Conservation (phyloP, 2,888 invertebrate genomes). For the Scelioninae gen. 1 region DNA sequence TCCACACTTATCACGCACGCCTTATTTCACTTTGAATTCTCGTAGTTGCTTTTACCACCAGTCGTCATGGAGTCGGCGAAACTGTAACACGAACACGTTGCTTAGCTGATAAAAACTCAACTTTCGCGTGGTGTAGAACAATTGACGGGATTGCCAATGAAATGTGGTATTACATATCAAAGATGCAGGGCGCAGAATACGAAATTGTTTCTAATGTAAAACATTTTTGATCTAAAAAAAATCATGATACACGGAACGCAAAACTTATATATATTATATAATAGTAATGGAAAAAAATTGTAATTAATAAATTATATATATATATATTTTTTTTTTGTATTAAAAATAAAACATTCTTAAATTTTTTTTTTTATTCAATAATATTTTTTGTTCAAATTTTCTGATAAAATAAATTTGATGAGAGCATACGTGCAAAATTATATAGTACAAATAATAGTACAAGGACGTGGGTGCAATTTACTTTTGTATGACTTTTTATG, state of each 20-base stretch:
- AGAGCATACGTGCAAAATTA: neutral
- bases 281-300: no score
- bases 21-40: constrained; percentile 38
- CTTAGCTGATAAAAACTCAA: constrained; percentile 12
- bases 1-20: constrained; percentile 64
- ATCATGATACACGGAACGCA: no score
- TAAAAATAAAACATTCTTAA: neutral
- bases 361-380: no score
- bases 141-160: neutral
- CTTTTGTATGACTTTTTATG: neutral
- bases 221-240: no score
- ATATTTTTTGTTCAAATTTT: neutral
- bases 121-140: constrained; percentile 6
- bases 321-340: neutral
- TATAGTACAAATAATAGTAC: constrained; percentile 1
- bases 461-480: constrained; percentile 4
- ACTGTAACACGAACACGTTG: constrained; percentile 48
- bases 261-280: no score
- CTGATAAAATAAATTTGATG: neutral
- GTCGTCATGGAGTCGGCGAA: constrained; percentile 59
- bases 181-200: neutral
- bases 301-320: no score
- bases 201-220: no score
- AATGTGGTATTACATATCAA: neutral
- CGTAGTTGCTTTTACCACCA: constrained; percentile 41